A percentile compares a stretch with the other conserved stretches of the same genome.
Conservation (phyloP, 2,888 invertebrate species). For the Glaucopsyche alexis region DNA sequence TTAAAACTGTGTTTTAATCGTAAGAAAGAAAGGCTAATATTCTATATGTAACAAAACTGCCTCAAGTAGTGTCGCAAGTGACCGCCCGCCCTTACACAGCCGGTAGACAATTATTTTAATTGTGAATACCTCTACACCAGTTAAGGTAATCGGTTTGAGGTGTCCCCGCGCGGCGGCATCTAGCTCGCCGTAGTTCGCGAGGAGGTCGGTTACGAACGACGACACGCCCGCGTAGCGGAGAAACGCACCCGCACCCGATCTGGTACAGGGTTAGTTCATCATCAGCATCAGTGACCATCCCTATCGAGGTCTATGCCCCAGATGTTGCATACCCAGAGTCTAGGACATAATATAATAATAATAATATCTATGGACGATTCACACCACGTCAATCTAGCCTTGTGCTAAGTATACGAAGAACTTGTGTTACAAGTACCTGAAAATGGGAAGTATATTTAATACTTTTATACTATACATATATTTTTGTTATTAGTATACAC, state of each 20-base stretch:
- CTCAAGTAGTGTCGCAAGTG: no score
- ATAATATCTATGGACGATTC: background rate
- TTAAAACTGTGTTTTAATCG: no score
- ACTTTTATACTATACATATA: no score
- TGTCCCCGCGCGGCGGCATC: conserved; percentile 53
- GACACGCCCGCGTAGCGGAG: conserved; percentile 65
- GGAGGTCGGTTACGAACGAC: conserved; percentile 66
- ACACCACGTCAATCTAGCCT: no score
- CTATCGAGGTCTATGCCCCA: no score
- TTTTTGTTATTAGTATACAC: no score
- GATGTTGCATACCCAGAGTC: background rate
- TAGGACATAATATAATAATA: background rate
- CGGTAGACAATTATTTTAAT: background rate
- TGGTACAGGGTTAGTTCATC: conserved; percentile 34
- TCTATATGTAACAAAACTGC: no score
- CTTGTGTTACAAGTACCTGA: no score
- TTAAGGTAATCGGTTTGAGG: conserved; percentile 58
- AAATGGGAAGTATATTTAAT: no score
- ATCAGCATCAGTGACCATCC: background rate
- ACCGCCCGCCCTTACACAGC: background rate
- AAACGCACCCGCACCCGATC: conserved; percentile 60
- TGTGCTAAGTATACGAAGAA: no score
- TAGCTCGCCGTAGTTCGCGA: conserved; percentile 61
- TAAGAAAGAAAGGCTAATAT: no score
- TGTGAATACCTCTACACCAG: conserved; percentile 58